Evolutionary conservation across 2,113 vertebrate genomes (phyloP), one percentile per base, ranked within the genome.

Genomic region (Polypterus bichir): DNA sequence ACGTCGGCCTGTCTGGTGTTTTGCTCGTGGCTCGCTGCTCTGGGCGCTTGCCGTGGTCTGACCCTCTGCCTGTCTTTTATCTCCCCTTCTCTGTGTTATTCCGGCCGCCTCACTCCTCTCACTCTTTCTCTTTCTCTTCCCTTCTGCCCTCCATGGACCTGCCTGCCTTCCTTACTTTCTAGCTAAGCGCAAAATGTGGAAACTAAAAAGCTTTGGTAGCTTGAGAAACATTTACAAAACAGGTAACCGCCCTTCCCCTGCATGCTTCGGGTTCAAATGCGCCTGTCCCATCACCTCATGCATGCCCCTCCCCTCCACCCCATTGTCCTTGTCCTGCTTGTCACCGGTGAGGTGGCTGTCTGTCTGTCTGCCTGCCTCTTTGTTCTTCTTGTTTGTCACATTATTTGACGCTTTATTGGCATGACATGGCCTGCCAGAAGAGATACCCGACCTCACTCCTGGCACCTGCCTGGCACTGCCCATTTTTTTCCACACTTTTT

Each of bases 171-270:
- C 88, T 66, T 79, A 76, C 84, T 82, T 85, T 65, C 78, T 91
- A 98, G 94, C 94, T 83, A 98, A 97, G 80, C 94, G 94, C 88
- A 98, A 96, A 97, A 97, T 98, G 94, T 97, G 94, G 94, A 98
- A 98, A 81, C 88, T 98, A 91, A 98, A 98, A 88, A 94, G 92
- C 88, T 97, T 98, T 91, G 94, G 94, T 98, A 98, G 94, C 90
- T 94, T 98, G 90, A 94, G 94, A 93, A 98, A 97, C 91, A 94
- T 98, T 92, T 95, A 95, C 89, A 96, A 92, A 89, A 93, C 94
- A 98, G 94, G 94, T 97, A 98, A 97, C 69, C 27, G 9, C 27
- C 10, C 52, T 44, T 44, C 71, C 66, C 71, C 4, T 8, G 56
- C 71, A 69, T 49, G n/a, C 44, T 56, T 48, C 10, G 5, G 54